Percentiles rank a stretch among this genome's conserved stretches.
Conservation (phyloP, 2,797 vertebrate genomes). For the Sebastes umbrosus region DNA sequence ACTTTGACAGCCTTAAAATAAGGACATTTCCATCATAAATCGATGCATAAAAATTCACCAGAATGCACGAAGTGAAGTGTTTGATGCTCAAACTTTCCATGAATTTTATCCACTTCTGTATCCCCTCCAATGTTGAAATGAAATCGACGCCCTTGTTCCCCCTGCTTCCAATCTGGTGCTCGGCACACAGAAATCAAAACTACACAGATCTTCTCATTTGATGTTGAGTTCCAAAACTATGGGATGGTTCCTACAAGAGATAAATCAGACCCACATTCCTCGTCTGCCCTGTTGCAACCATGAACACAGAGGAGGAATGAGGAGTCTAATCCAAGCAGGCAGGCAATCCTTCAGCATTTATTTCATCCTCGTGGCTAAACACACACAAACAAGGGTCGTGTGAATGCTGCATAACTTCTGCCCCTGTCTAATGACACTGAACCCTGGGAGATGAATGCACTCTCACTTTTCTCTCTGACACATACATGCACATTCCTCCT, state of each 20-base stretch:
- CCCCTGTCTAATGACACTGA: conserved; percentile 8
- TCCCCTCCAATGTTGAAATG: too few relatives aligned
- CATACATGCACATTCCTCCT: background rate
- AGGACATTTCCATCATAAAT: too few relatives aligned
- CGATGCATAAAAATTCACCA: too few relatives aligned
- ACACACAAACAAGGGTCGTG: conserved; percentile 24
- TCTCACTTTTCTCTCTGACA: background rate
- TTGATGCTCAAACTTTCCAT: too few relatives aligned
- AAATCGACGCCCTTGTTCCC: too few relatives aligned
- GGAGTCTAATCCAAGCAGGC: background rate
- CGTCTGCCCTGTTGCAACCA: background rate
- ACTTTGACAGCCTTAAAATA: too few relatives aligned
- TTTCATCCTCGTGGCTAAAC: conserved; percentile 4
- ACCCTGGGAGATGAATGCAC: conserved; percentile 2
- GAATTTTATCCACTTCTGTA: rapidly evolving
- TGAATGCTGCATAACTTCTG: conserved; percentile 13
- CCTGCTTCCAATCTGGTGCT: background rate
- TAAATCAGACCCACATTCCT: conserved; percentile 14
- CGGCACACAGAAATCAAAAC: background rate
- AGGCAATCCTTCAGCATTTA: conserved; percentile 19
- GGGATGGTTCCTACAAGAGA: background rate
- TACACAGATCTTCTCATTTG: background rate
- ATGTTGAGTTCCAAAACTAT: background rate
- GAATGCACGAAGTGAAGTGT: rapidly evolving
- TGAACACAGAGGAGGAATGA: background rate